Base-by-base conservation (phyloP, 2,797 vertebrate genomes). In the Myripristis murdjan region DNA sequence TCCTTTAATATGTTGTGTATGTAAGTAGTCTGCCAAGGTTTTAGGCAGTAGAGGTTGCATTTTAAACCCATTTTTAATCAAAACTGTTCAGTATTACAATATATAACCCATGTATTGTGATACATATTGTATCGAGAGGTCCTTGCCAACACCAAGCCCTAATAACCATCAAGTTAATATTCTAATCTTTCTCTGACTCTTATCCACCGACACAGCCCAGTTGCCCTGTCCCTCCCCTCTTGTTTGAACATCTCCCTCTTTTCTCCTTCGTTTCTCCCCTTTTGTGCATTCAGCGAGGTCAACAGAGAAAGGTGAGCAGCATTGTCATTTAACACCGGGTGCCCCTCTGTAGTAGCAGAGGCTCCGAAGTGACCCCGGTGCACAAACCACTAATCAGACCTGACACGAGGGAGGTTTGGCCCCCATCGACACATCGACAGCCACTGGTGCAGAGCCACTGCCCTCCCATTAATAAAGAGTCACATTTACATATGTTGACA, bases 401-500 rank as follows among this genome's bases (percentile, higher is more conserved):
- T 83, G 84, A 87, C 89, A 84, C 70, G 18, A n/a, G 73, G 81
- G 86, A 83, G 84, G 84, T 84, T 62, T 65, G 23, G 78, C 76
- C 73, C 80, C 74, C 83, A 77, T 79, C 58, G 73, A 83, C 82
- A 79, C 85, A 81, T 84, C 10, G 81, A 84, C 82, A 82, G 64
- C 70, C 69, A 84, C 76, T 70, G 83, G 84, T 81, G 78, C 70
- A 65, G 60, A 77, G 87, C 63, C 63, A 3, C 70, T 61, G 79
- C 76, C 81, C 82, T 69, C 69, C 69, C 83, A 89, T 90, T 89
- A 89, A 89, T 82, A 84, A 81, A 75, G 76, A 80, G 52, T 52
- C 20, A 26, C 86, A 92, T 91, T 93, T 86, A 58, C 89, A 91
- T 92, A 86, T 39, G 64, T 44, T 88, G 90, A 89, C 87, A 62